A percentile compares a stretch with the other conserved stretches of the same genome.
phyloP scores from a whole-genome alignment of 2,888 invertebrate species.

The Beris chalybata region DNA sequence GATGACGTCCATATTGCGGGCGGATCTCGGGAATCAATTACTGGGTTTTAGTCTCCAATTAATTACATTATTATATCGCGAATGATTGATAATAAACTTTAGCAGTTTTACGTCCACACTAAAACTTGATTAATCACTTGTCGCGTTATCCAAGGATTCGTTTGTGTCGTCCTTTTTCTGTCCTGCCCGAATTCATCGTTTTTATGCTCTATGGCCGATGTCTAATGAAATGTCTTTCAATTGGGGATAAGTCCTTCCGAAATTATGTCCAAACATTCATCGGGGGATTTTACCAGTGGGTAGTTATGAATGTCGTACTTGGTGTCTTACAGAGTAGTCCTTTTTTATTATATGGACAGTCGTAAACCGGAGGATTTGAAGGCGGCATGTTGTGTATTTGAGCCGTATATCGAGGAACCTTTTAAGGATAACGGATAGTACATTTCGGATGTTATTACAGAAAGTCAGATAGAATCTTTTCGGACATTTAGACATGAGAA shows the following conservation, averaged over 20 bases:
- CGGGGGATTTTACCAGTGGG: background rate
- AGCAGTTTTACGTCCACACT: constrained; percentile 28
- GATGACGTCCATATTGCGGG: background rate
- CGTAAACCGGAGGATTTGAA: too few species aligned
- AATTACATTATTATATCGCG: constrained; percentile 37
- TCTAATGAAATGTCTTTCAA: constrained; percentile 24
- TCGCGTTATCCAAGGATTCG: constrained; percentile 32
- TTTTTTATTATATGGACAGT: too few species aligned
- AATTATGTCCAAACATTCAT: constrained; percentile 13
- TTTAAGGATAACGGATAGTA: too few species aligned
- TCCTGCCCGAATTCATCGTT: background rate
- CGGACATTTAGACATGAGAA: too few species aligned
- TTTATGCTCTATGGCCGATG: constrained; percentile 10
- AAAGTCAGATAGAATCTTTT: too few species aligned
- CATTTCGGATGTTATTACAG: too few species aligned
- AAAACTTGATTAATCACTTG: constrained; percentile 37
- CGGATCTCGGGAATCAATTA: constrained; percentile 18
- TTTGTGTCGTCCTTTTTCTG: too few species aligned
- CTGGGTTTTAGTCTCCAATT: constrained; percentile 28
- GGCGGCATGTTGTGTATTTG: too few species aligned
- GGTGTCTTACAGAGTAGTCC: too few species aligned
- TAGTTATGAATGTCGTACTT: constrained; percentile 6
- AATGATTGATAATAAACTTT: constrained; percentile 35
- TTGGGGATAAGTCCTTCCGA: constrained; percentile 6
- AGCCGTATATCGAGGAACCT: too few species aligned